Conservation (phyloP, 2,797 vertebrate species). For the Micromesistius poutassou region DNA sequence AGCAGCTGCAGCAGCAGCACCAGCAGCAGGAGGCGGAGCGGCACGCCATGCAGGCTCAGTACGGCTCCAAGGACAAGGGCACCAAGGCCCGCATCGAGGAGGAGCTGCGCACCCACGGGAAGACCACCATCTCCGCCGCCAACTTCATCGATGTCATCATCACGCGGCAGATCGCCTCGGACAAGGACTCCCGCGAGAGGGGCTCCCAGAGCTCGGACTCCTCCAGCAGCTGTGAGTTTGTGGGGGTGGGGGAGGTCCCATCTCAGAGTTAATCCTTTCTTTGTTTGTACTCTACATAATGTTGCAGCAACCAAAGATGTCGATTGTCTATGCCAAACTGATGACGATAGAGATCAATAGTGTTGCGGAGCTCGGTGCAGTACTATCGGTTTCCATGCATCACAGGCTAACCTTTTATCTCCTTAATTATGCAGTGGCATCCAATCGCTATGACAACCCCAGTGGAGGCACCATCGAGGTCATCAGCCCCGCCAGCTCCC, state of each 20-base stretch:
- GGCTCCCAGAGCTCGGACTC: slow-evolving; percentile 95
- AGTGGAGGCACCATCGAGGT: slow-evolving; percentile 89
- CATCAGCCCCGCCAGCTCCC: slow-evolving; percentile 93
- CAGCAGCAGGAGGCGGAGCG: slow-evolving; percentile 84
- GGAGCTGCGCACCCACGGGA: slow-evolving; percentile 93
- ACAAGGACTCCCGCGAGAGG: slow-evolving; percentile 93
- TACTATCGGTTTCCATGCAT: background rate
- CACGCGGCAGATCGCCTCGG: slow-evolving; percentile 95
- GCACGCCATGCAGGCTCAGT: slow-evolving; percentile 84
- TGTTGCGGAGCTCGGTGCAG: background rate
- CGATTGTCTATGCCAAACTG: too few species aligned
- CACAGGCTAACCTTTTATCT: background rate
- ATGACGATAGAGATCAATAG: too few species aligned
- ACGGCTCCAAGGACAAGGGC: slow-evolving; percentile 85
- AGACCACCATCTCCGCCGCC: slow-evolving; percentile 97
- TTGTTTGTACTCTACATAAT: background rate
- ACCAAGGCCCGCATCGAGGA: slow-evolving; percentile 96
- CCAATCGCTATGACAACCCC: slow-evolving; percentile 86
- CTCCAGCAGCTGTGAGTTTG: slow-evolving; percentile 91
- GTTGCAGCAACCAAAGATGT: too few species aligned
- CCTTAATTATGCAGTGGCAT: slow-evolving; percentile 76
- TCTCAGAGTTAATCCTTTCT: too few species aligned
- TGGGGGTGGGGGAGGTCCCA: background rate
- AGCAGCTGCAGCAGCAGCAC: slow-evolving; percentile 51
- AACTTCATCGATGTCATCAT: slow-evolving; percentile 99